These are phyloP conservation scores for Aplidium turbinatum DNA, from an alignment of 23 tunicate genomes.

Conservation along the genomic window DNA sequence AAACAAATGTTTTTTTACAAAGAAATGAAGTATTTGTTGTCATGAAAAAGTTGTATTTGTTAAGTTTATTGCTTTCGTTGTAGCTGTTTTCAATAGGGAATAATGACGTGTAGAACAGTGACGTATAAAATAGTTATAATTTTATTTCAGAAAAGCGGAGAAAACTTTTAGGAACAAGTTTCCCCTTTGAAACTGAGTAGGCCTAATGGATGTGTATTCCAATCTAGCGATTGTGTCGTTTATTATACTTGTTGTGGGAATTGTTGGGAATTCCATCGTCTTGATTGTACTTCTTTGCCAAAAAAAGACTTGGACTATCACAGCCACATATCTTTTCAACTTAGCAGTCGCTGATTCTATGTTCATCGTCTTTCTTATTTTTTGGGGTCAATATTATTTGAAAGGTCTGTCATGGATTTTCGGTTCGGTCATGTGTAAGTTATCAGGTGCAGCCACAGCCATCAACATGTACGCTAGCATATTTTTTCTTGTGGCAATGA, in stretches of 20 bases:
- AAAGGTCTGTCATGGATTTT: constrained; percentile 56
- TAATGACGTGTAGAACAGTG: too few relatives aligned
- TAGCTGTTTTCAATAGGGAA: too few relatives aligned
- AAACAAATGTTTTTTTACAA: too few relatives aligned
- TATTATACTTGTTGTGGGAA: constrained; percentile 39
- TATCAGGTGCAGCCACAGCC: constrained; percentile 39
- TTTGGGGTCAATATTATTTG: constrained; percentile 69
- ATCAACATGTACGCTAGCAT: constrained; percentile 84
- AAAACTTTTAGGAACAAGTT: too few relatives aligned
- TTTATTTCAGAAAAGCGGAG: too few relatives aligned
- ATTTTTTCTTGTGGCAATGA: constrained; percentile 73
- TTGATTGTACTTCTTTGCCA: constrained; percentile 56
- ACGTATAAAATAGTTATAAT: too few relatives aligned
- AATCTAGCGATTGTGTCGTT: constrained; percentile 40
- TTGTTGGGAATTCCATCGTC: constrained; percentile 62
- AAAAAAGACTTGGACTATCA: constrained; percentile 45
- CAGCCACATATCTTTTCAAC: constrained; percentile 71
- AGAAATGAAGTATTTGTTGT: too few relatives aligned
- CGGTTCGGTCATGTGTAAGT: constrained; percentile 62
- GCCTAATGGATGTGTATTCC: too few relatives aligned
- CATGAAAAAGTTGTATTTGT: too few relatives aligned
- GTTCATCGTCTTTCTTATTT: constrained; percentile 48
- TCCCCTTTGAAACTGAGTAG: too few relatives aligned
- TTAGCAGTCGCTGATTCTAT: constrained; percentile 69
- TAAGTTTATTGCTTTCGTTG: too few relatives aligned